Base-by-base conservation (phyloP, 2,888 invertebrate genomes). In the Thymelicus lineola region DNA sequence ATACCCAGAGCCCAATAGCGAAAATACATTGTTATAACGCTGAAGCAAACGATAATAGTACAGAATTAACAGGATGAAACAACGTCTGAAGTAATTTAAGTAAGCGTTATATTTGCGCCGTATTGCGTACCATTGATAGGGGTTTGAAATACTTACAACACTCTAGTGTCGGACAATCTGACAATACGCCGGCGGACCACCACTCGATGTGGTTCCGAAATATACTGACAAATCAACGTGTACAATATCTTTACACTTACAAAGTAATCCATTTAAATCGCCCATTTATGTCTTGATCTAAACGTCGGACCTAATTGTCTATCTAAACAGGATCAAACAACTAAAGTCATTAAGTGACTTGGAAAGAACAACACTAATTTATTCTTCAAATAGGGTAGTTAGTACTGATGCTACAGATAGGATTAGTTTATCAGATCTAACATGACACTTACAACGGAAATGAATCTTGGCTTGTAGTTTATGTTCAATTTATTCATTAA, bases 1-100 rank as follows among this genome's bases (percentile, higher is more conserved):
- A 89, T 90, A 91, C 93, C 93, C 92, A 83, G 92, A 92, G 93
- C 92, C 93, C 92, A 90, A 83, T 91, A 93, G 93, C 93, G 89
- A 86, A 82, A 85, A 87, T 86, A 91, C 87, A 91, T 88, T 88
- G 86, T 91, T 91, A 89, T 86, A 90, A 90, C 90, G 93, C 93
- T 87, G 86, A 93, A 93, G 93, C 93, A 90, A 86, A 93, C 92
- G 91, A 91, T 90, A 91, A 88, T 85, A 90, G 87, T 87, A 90
- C 86, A 92, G 90, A 90, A 86, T 86, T 85, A 88, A 89, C 86
- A 89, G 85, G 84, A 88, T 90, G 89, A 90, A 89, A 88, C 86
- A 85, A 89, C 88, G 86, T 90, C 79, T 86, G 87, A 87, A 88
- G 87, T 87, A 87, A 83, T 86, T 88, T 88, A 89, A 86, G 87